Evolutionary conservation across 2,888 invertebrate species (phyloP), one percentile per base, ranked within the genome.

Genomic region (Apotomis betuletana): DNA sequence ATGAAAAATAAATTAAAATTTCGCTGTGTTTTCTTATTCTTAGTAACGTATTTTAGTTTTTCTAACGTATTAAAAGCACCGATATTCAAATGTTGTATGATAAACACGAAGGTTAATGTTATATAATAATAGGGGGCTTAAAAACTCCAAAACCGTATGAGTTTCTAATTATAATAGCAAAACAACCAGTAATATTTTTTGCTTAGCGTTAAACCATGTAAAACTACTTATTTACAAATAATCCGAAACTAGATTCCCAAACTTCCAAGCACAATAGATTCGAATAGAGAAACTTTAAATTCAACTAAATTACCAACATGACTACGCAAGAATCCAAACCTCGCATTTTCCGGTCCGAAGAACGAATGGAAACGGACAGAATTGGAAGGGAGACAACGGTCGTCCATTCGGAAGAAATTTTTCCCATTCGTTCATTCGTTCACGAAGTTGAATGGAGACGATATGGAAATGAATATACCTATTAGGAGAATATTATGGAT

Each of bases 321-420:
- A 70, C 44, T 65, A 61, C 36, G 52, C 65, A 55, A 49, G 65
- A 70, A 70, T 60, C 70, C n/a, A 54, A 60, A 55, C 55, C 36
- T 46, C 60, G 70, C 46, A 64, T 70, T 65, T 65, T 65, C 60
- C 70, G 64, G 63, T 70, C 52, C 58, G 13, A 61, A 52, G 64
- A 70, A 41, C 70, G 70, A 70, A 70, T 70, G 70, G 52, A 64
- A 70, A 70, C 63, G 64, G 59, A 70, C 64, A 58, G 67, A 58
- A 69, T 63, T 69, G 58, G 51, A 69, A 58, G 63, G 51, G 61
- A 69, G 54, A 69, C 52, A 70, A 52, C 64, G 69, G 49, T 63
- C 46, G 57, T 41, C 59, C 44, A 59, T 13, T 63, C 70, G 68
- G 68, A 58, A 70, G 58, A 70, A 38, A 70, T 64, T 70, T 64